phyloP scores from a whole-genome alignment of 2,113 vertebrate genomes.

The Podocnemis expansa region DNA sequence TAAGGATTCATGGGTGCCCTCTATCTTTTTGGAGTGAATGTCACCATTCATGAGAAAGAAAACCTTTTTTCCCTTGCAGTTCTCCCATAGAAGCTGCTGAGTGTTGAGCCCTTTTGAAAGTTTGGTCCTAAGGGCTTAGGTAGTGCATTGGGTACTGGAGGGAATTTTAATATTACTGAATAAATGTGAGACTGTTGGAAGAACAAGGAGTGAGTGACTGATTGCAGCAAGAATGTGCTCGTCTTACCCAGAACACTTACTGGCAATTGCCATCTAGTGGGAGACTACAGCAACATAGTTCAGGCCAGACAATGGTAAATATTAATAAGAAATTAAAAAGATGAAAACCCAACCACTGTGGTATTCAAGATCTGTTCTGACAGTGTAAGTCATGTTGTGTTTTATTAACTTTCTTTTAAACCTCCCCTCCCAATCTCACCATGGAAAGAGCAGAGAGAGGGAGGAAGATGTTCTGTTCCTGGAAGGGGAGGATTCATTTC shows the following conservation, averaged over 20 bases:
- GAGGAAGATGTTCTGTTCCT: neutral
- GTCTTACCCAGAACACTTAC: neutral
- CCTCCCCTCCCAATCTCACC: neutral
- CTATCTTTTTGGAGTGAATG: neutral
- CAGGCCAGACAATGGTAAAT: neutral
- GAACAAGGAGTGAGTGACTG: neutral
- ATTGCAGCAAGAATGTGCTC: neutral
- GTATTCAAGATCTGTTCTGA: neutral
- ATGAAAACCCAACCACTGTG: neutral
- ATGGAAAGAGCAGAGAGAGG: neutral
- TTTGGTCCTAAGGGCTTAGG: neutral
- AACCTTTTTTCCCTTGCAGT: neutral
- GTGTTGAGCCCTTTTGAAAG: neutral
- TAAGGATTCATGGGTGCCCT: neutral
- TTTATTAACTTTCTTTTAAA: neutral
- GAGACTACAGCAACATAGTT: neutral
- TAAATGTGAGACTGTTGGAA: neutral
- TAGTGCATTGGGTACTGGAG: neutral
- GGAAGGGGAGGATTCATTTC: too few species aligned
- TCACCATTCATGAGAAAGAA: neutral
- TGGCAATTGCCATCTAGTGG: neutral
- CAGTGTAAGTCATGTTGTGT: neutral
- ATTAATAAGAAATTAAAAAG: neutral
- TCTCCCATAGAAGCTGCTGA: neutral
- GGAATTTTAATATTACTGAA: neutral